A percentile compares a stretch with the other conserved stretches of the same genome.
phyloP scores from a whole-genome alignment of 2,888 invertebrate genomes.

The Patella depressa region DNA sequence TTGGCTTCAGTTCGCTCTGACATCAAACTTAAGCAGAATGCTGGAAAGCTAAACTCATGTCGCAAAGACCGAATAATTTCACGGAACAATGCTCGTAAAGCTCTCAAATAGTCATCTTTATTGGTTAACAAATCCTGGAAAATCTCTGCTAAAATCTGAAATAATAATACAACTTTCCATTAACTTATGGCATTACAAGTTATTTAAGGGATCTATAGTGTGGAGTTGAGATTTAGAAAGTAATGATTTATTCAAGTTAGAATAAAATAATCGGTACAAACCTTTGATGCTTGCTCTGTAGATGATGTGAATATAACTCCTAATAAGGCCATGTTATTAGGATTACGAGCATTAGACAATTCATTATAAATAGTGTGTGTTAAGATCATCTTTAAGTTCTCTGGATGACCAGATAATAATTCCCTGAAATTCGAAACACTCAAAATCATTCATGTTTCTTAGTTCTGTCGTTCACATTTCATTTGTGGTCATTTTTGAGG shows the following conservation, averaged over 20 bases:
- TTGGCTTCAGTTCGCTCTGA: conserved; percentile 70
- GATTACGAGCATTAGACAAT: conserved; percentile 87
- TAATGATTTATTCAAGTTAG: neutral
- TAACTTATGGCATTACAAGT: no score
- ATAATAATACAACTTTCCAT: neutral
- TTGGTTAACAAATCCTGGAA: conserved; percentile 83
- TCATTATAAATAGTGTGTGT: conserved; percentile 96
- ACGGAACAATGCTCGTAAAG: conserved; percentile 86
- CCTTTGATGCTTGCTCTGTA: conserved; percentile 83
- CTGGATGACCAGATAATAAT: conserved; percentile 86
- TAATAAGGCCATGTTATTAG: conserved; percentile 94
- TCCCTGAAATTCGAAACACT: conserved; percentile 77
- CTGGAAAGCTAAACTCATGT: conserved; percentile 84
- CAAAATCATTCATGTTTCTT: neutral
- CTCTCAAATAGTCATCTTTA: conserved; percentile 88
- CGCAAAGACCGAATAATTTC: conserved; percentile 89
- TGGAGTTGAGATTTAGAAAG: neutral
- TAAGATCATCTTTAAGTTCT: conserved; percentile 86
- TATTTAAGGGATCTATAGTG: no score
- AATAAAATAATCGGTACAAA: conserved; percentile 33
- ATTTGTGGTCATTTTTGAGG: no score
- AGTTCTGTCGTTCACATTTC: no score
- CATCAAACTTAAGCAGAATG: conserved; percentile 85
- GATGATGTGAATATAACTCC: conserved; percentile 89
- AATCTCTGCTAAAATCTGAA: conserved; percentile 71